A percentile compares a stretch with the other conserved stretches of the same genome.
phyloP scores from a whole-genome alignment of 2,888 invertebrate genomes.

The Spatulosminthurus flaviceps region DNA sequence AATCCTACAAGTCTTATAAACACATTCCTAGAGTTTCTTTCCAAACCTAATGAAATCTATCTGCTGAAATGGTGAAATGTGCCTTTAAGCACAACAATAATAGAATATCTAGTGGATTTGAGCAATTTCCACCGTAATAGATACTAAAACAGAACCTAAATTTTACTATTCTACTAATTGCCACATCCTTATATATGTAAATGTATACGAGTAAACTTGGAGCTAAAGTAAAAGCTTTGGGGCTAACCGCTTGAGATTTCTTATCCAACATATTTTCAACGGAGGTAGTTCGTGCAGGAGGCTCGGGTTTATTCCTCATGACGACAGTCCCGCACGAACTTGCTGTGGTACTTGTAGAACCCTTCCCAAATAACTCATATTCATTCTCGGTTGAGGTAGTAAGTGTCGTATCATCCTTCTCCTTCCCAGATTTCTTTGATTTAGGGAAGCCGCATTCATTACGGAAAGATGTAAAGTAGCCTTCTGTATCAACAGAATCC shows the following conservation, averaged over 20 bases:
- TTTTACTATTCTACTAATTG: no score
- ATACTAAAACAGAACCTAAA: no score
- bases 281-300: slow-evolving; percentile 57
- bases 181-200: no score
- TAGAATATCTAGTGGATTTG: no score
- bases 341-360: slow-evolving; percentile 88
- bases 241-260: slow-evolving; percentile 34
- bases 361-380: slow-evolving; percentile 90
- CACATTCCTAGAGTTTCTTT: not conserved
- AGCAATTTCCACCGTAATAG: no score
- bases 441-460: slow-evolving; percentile 86
- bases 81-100: no score
- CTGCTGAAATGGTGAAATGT: no score
- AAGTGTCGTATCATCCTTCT: slow-evolving; percentile 66
- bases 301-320: slow-evolving; percentile 61
- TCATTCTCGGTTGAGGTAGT: slow-evolving; percentile 79
- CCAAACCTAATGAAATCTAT: no score
- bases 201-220: no score
- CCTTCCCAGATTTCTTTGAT: slow-evolving; percentile 71
- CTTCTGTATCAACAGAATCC: slow-evolving; percentile 80
- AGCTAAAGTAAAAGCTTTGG: no score
- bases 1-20: not conserved
- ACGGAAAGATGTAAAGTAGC: slow-evolving; percentile 97
- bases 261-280: slow-evolving; percentile 51
- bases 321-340: slow-evolving; percentile 87